These are phyloP conservation scores for Chrysomela aeneicollis DNA, from an alignment of 2,888 invertebrate species.

Conservation along the genomic window DNA sequence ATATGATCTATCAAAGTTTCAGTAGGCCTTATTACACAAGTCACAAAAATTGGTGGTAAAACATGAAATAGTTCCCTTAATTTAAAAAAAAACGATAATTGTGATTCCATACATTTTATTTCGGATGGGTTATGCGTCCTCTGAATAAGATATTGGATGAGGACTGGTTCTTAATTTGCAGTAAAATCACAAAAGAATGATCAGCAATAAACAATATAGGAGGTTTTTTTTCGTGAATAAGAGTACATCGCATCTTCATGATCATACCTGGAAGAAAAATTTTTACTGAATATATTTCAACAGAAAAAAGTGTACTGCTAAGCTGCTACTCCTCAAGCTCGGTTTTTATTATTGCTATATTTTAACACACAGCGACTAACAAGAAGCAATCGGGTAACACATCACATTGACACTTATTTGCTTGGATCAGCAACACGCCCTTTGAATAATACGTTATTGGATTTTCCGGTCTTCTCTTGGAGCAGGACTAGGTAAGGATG, in stretches of 20 bases:
- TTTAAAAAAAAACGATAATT: too few species aligned
- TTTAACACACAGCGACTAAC: too few species aligned
- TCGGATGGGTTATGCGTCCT: background rate
- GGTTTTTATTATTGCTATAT: too few species aligned
- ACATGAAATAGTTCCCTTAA: too few species aligned
- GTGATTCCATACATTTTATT: background rate
- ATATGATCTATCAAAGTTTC: too few species aligned
- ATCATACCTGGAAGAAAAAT: background rate
- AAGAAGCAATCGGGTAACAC: too few species aligned
- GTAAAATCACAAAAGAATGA: constrained; percentile 18
- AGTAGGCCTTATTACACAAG: too few species aligned
- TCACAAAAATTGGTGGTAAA: too few species aligned
- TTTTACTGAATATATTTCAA: too few species aligned
- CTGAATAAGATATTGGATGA: background rate
- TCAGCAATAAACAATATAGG: constrained; percentile 17
- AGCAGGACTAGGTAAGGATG: constrained; percentile 35
- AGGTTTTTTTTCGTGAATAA: background rate
- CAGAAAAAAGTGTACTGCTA: too few species aligned
- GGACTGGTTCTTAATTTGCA: background rate
- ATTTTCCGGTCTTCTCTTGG: background rate
- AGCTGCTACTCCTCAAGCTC: too few species aligned
- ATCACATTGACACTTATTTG: too few species aligned
- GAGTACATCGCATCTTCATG: background rate
- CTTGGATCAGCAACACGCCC: background rate
- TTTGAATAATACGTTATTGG: background rate